Evolutionary conservation across 2,797 vertebrate species (phyloP), one percentile per base, ranked within the genome.

Genomic region (Phalloptychus januarius): DNA sequence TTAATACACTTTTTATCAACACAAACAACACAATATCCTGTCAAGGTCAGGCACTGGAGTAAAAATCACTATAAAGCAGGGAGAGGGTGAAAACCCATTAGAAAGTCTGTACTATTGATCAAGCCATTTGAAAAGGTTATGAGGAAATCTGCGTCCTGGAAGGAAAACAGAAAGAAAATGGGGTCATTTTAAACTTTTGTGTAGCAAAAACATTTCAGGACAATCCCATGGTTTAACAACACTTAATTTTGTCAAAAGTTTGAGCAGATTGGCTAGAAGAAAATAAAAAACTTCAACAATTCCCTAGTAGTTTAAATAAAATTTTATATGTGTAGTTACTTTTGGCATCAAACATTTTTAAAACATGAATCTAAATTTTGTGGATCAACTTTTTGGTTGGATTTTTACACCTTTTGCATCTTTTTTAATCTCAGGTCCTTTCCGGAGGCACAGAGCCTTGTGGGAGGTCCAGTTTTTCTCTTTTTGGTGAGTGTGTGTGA

Each of bases 401-500:
- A 33, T 16, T 61, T 61, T 33, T 10, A 23, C 33, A 69, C 23
- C 38, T 69, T 23, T 69, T 42, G 38, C 11, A 20, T 69, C 65
- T n/a, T 69, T 69, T 50, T 42, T 25, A 44, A 25, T 13, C 2
- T n/a, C 23, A 5, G 23, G 42, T 12, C 15, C 36, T 36, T 54
- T 40, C 71, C n/a, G 48, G 18, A 70, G 36, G 13, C 48, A 76
- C 18, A 6, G 0, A 46, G 54, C 18, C 13, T 46, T 10, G 38
- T 31, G n/a, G 20, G 18, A n/a, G 2, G 38, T 69, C 23, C 5
- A 50, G 4, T 3, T 12, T 71, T 72, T 25, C 38, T 44, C 11
- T 50, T 38, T 72, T 36, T 52, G 63, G 63, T 72, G 46, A 50
- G n/a, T 54, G 50, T 42, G 52, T 18, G 78, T 18, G 71, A 40